Base-by-base conservation (phyloP, 2,113 vertebrate species). In the Grammomys surdaster region DNA sequence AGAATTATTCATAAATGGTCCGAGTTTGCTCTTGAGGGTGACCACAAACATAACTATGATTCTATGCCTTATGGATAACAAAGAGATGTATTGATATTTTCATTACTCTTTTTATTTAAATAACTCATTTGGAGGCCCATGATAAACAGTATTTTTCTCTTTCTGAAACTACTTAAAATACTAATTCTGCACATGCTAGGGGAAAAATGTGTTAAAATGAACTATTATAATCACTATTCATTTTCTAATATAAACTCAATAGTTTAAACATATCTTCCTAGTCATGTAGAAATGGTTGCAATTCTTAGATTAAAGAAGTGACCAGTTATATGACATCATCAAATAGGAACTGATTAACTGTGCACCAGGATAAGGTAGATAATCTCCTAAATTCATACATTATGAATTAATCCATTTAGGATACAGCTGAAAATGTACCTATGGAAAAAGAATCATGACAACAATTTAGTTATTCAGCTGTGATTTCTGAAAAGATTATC, bases 201-300 rank as follows among this genome's bases (percentile, higher is more conserved):
- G 43, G 19, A 43, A 82, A 90, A 90, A 31, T 90, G 5, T 56
- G 77, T 80, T 81, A 46, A 7, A 81, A 0, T 85, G 11, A 82
- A 3, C 54, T 82, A 9, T 75, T 88, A 60, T 72, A 86, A 76
- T 86, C 7, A 67, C 9, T 84, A 88, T 93, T 40, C 14, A 20
- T 80, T n/a, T 60, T 93, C 24, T 78, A 67, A 51, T 6, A 85
- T 94, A 19, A 20, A 77, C 31, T 48, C 58, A 33, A 24, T 67
- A 65, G 89, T 88, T 3, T 67, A 96, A 95, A 82, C 56, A 2
- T 70, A 22, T 92, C 28, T 94, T 95, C 75, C 48, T 96, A 85
- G 17, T 96, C 54, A 88, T 22, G 3, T 11, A 65, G 40, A 12
- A 88, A 84, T 51, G 56, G n/a, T 54, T n/a, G 85, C 78, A 82